A percentile compares a stretch with the other conserved stretches of the same genome.
These are phyloP conservation scores for Marmota monax DNA, from an alignment of 2,113 vertebrate species.

Conservation along the genomic window DNA sequence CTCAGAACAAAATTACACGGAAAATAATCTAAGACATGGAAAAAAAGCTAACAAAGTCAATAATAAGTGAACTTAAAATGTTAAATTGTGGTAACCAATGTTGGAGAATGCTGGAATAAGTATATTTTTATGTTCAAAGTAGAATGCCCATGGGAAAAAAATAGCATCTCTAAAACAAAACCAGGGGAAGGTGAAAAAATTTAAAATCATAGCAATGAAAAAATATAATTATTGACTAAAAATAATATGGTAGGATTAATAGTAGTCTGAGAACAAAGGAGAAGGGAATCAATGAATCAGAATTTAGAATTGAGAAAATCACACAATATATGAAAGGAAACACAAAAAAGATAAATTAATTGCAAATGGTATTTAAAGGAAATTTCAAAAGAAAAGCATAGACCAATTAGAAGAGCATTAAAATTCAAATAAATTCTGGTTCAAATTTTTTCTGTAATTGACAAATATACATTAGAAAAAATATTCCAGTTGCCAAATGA, in stretches of 20 bases:
- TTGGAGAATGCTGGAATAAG: not conserved
- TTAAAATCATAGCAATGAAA: not conserved
- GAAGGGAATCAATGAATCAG: not conserved
- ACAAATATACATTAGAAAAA: not conserved
- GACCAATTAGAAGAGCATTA: not conserved
- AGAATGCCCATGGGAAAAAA: not conserved
- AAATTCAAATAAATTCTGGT: not conserved
- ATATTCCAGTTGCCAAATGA: not conserved
- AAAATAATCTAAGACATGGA: not conserved
- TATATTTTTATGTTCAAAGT: not conserved
- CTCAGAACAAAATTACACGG: not conserved
- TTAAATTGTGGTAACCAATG: not conserved
- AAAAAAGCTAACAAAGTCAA: not conserved
- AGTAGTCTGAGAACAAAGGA: not conserved
- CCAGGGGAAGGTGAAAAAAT: not conserved
- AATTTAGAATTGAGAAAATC: not conserved
- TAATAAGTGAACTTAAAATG: not conserved
- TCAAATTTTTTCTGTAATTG: not conserved
- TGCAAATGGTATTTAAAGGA: not conserved
- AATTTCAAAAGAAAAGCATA: not conserved
- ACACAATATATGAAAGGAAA: not conserved
- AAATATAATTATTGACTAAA: not conserved
- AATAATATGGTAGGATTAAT: not conserved
- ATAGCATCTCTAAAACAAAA: not conserved
- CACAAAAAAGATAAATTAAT: not conserved